These are phyloP conservation scores for Andrena bucephala DNA, from an alignment of 2,888 invertebrate genomes.

Conservation along the genomic window DNA sequence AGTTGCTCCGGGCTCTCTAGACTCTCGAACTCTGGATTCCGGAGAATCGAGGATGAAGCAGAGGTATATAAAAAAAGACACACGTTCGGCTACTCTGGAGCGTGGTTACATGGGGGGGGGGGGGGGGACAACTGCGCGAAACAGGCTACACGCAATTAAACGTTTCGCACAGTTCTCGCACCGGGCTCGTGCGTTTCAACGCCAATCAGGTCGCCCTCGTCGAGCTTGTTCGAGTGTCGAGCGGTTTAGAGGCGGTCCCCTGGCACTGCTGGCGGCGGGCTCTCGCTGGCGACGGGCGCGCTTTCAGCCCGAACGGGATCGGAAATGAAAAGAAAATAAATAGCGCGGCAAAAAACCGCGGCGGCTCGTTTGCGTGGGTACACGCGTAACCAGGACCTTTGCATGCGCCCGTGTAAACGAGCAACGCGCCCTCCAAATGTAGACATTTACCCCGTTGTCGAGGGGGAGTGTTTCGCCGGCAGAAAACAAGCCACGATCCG, in stretches of 20 bases:
- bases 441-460: constrained; percentile 62
- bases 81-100: too few relatives aligned
- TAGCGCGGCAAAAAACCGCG: constrained; percentile 53
- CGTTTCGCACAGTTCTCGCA: constrained; percentile 56
- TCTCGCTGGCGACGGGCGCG: background rate
- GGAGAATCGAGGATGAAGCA: background rate
- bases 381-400: constrained; percentile 64
- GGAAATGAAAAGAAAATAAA: constrained; percentile 61
- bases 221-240: constrained; percentile 40
- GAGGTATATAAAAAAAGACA: background rate
- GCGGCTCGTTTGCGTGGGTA: constrained; percentile 57
- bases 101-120: background rate
- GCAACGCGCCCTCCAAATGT: constrained; percentile 62
- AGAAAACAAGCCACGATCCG: constrained; percentile 61
- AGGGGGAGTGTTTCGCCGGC: constrained; percentile 46
- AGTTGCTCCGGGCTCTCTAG: too few relatives aligned
- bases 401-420: constrained; percentile 63
- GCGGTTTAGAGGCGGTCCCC: constrained; percentile 26
- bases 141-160: constrained; percentile 52
- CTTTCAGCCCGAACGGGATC: constrained; percentile 32
- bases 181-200: constrained; percentile 65
- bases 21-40: too few relatives aligned
- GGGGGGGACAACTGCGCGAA: background rate
- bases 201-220: background rate
- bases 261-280: background rate